Evolutionary conservation across 2,113 vertebrate genomes (phyloP).

Genomic region (Abramis brama): DNA sequence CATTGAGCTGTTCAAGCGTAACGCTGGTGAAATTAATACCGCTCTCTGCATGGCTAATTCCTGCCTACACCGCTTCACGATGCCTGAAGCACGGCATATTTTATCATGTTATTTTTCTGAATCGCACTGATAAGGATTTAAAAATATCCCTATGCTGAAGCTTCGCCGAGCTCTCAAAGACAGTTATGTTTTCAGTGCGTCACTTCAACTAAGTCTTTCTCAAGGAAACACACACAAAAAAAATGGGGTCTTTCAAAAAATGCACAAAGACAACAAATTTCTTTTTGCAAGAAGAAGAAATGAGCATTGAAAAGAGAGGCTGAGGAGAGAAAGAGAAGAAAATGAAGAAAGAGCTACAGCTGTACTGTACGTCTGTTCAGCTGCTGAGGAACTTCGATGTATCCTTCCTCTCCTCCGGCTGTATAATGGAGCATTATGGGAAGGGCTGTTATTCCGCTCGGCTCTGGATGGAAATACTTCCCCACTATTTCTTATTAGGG

Average conservation of each 20-base stretch:
- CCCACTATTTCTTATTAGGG: conserved; percentile 53
- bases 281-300: conserved; percentile 32
- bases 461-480: conserved; percentile 45
- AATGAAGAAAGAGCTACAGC: conserved; percentile 52
- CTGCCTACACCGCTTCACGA: conserved; percentile 11
- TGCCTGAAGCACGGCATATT: not conserved
- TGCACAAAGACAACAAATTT: conserved; percentile 53
- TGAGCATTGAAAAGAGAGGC: conserved; percentile 27
- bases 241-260: conserved; percentile 35
- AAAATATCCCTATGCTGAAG: conserved; percentile 20
- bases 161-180: not conserved
- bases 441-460: conserved; percentile 38
- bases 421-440: conserved; percentile 45
- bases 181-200: not conserved
- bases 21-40: conserved; percentile 32
- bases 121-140: conserved; percentile 35
- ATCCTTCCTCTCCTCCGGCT: conserved; percentile 42
- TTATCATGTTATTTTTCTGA: conserved; percentile 19
- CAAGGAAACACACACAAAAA: not conserved
- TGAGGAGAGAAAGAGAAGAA: not conserved
- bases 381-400: conserved; percentile 43
- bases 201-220: conserved; percentile 13
- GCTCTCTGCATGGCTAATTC: conserved; percentile 29
- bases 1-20: conserved; percentile 18
- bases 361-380: conserved; percentile 54